Evolutionary conservation across 2,797 vertebrate genomes (phyloP).

Genomic region (Mormyrops attenuatus): DNA sequence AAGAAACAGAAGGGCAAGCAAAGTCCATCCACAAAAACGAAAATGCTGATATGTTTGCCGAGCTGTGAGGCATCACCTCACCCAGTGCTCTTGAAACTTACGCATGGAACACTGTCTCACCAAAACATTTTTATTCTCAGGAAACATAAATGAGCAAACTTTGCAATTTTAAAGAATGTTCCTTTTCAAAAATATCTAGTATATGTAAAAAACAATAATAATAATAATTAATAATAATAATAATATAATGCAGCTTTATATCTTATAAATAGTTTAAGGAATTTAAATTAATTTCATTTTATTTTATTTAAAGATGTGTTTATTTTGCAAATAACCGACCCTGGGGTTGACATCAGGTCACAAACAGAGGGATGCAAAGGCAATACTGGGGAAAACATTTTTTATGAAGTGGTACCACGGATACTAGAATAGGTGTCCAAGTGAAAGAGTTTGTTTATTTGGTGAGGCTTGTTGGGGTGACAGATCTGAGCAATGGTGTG

Average conservation of each 20-base stretch:
- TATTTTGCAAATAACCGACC: background rate
- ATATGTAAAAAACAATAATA: too few relatives aligned
- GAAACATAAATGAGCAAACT: background rate
- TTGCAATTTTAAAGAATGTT: background rate
- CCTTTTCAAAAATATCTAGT: too few relatives aligned
- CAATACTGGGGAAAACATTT: background rate
- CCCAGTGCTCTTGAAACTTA: background rate
- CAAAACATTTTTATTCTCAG: too few relatives aligned
- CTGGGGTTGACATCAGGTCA: background rate
- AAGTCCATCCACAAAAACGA: background rate
- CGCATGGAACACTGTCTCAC: too few relatives aligned
- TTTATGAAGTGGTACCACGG: background rate
- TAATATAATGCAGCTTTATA: background rate
- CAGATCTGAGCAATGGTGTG: background rate
- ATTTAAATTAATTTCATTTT: background rate
- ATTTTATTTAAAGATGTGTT: background rate
- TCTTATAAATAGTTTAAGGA: background rate
- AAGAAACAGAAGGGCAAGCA: background rate
- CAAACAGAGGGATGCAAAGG: background rate
- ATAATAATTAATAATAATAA: too few relatives aligned
- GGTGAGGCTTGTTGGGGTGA: background rate
- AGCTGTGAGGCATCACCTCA: background rate
- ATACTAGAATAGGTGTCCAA: background rate
- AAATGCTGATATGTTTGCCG: background rate
- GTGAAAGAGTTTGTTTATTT: background rate